Evolutionary conservation across 1,140 invertebrate genomes (phyloP).

Genomic region (Telenomus remus): DNA sequence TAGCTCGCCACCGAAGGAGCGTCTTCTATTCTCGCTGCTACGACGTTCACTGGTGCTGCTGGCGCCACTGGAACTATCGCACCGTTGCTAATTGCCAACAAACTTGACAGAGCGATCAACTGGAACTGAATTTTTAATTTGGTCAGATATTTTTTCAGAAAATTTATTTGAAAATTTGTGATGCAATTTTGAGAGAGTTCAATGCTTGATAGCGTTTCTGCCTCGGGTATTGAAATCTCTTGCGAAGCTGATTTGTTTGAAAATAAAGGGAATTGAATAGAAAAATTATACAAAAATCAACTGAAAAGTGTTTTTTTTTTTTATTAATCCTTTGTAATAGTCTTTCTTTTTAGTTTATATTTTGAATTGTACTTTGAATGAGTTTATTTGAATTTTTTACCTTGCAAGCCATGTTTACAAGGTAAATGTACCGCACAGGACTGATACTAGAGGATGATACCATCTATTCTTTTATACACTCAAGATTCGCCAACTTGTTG

Average conservation of each 20-base stretch:
- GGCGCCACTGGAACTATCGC: slow-evolving; percentile 61
- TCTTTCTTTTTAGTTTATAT: too few relatives aligned
- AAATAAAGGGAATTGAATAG: too few relatives aligned
- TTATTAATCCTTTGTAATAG: too few relatives aligned
- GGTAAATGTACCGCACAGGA: slow-evolving; percentile 63
- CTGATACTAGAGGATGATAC: slow-evolving; percentile 71
- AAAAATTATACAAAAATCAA: too few relatives aligned
- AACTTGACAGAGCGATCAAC: slow-evolving; percentile 63
- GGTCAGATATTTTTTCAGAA: too few relatives aligned
- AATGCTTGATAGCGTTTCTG: neutral
- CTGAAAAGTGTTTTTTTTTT: too few relatives aligned
- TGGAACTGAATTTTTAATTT: too few relatives aligned
- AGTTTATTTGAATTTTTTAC: too few relatives aligned
- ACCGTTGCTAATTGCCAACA: slow-evolving; percentile 49
- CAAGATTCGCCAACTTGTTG: slow-evolving; percentile 56
- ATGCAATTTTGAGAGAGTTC: neutral
- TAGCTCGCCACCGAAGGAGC: slow-evolving; percentile 67
- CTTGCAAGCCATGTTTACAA: slow-evolving; percentile 69
- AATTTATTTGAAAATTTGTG: neutral
- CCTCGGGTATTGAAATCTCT: neutral
- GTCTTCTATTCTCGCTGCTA: slow-evolving; percentile 63
- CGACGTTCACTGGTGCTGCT: slow-evolving; percentile 28
- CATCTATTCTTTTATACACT: slow-evolving; percentile 71
- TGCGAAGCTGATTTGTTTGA: too few relatives aligned
- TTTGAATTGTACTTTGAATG: too few relatives aligned